Conservation (phyloP, 2,888 invertebrate species). For the Amphiduros pacificus region DNA sequence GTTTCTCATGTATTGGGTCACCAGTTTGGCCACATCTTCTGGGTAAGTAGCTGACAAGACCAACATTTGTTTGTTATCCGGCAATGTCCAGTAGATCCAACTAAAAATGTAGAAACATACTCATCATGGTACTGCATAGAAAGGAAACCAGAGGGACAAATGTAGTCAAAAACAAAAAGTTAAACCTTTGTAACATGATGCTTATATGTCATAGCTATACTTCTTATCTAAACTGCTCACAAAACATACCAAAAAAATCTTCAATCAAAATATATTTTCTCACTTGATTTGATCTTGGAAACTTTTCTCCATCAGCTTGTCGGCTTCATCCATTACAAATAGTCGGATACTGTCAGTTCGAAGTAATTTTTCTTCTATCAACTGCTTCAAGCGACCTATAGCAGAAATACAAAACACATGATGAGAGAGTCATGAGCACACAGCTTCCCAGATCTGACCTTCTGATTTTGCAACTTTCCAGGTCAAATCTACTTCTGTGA, state of each 20-base stretch:
- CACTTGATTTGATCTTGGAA: slow-evolving; percentile 78
- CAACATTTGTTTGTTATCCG: slow-evolving; percentile 81
- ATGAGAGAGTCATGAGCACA: too few species aligned
- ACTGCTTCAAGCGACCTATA: slow-evolving; percentile 71
- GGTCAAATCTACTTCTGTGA: too few species aligned
- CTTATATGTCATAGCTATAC: too few species aligned
- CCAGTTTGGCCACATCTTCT: slow-evolving; percentile 70
- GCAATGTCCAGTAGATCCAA: slow-evolving; percentile 74
- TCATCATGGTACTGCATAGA: too few species aligned
- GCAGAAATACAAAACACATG: too few species aligned
- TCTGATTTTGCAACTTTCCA: too few species aligned
- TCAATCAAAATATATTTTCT: slow-evolving; percentile 24
- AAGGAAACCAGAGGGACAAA: too few species aligned
- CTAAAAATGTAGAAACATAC: too few species aligned
- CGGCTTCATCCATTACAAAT: slow-evolving; percentile 95
- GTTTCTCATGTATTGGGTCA: slow-evolving; percentile 76
- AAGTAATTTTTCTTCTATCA: slow-evolving; percentile 69
- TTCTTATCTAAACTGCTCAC: neutral
- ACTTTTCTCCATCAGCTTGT: slow-evolving; percentile 82
- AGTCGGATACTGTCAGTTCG: slow-evolving; percentile 57
- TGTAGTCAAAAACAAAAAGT: too few species aligned
- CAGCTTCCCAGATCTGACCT: too few species aligned
- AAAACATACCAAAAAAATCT: neutral
- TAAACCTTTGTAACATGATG: too few species aligned
- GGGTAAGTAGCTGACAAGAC: slow-evolving; percentile 93